These are phyloP conservation scores for Epirrhoe alternata DNA, from an alignment of 2,888 invertebrate species.

Conservation along the genomic window DNA sequence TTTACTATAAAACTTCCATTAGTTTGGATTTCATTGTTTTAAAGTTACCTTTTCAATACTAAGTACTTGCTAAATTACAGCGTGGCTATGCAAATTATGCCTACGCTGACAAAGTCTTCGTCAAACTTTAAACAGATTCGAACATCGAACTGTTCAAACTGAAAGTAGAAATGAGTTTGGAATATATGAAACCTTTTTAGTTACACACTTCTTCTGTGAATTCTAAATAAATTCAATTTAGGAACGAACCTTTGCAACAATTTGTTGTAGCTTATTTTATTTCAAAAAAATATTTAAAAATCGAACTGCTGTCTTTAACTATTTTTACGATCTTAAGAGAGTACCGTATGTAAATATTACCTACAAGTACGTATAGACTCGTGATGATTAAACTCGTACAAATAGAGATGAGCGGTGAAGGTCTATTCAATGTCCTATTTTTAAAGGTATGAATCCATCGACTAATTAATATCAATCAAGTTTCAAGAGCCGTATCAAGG, in stretches of 20 bases:
- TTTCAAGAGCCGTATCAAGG: slow-evolving; percentile 27
- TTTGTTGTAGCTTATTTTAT: too few relatives aligned
- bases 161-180: background rate
- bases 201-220: background rate
- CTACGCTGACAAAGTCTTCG: background rate
- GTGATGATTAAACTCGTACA: background rate
- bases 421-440: slow-evolving; percentile 6
- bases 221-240: background rate
- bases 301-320: background rate
- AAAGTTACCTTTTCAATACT: slow-evolving; percentile 33
- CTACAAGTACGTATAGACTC: background rate
- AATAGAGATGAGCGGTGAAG: slow-evolving; percentile 4
- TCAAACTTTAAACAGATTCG: background rate
- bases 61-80: slow-evolving; percentile 10
- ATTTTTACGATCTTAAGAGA: too few relatives aligned
- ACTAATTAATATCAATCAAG: slow-evolving; percentile 31
- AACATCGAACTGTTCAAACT: background rate
- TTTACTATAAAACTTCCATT: slow-evolving; percentile 74
- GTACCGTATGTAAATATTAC: too few relatives aligned
- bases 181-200: background rate
- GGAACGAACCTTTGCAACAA: too few relatives aligned
- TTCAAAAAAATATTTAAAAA: too few relatives aligned
- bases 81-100: background rate
- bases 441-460: slow-evolving; percentile 23
- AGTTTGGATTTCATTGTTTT: slow-evolving; percentile 60